These are phyloP conservation scores for Geotrupes spiniger DNA, from an alignment of 2,888 invertebrate species.

Conservation along the genomic window DNA sequence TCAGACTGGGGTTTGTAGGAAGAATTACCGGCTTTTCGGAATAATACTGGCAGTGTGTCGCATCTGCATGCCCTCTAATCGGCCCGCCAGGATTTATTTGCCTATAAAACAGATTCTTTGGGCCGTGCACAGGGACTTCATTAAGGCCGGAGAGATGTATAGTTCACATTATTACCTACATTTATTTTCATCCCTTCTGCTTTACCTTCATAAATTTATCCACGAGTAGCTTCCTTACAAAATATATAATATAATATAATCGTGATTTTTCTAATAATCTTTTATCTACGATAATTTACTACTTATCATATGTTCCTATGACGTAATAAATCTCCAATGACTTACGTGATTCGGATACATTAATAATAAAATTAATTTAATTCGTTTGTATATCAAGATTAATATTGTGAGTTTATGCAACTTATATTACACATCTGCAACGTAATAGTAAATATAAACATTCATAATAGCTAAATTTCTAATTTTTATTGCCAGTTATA, in stretches of 20 bases:
- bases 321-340: too few species aligned
- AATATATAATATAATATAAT: not conserved
- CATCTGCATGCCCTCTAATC: constrained; percentile 48
- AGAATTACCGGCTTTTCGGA: constrained; percentile 41
- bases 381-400: too few species aligned
- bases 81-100: constrained; percentile 45
- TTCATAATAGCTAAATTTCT: too few species aligned
- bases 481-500: too few species aligned
- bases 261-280: too few species aligned
- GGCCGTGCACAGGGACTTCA: constrained; percentile 47
- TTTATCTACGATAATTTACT: not conserved
- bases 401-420: too few species aligned
- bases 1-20: constrained; percentile 35
- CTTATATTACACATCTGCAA: too few species aligned
- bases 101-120: constrained; percentile 49
- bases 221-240: not conserved
- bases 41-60: constrained; percentile 38
- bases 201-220: constrained; percentile 39
- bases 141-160: constrained; percentile 48
- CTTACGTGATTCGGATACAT: too few species aligned
- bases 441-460: too few species aligned
- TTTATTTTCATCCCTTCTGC: constrained; percentile 45
- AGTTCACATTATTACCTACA: constrained; percentile 48
- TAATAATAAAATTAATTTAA: too few species aligned
- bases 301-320: too few species aligned